Conservation (phyloP, 2,888 invertebrate species). For the Hoplodrina ambigua region DNA sequence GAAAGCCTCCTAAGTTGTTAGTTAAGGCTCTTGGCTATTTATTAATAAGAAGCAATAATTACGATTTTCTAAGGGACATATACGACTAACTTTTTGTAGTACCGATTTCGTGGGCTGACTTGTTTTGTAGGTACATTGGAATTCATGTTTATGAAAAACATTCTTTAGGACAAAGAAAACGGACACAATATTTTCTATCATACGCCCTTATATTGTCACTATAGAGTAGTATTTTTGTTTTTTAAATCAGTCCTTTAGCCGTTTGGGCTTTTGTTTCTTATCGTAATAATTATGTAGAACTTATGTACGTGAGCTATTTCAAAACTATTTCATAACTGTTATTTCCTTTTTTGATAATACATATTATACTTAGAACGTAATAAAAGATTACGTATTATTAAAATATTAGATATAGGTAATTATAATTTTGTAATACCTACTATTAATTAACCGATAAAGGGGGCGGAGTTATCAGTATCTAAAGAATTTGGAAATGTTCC, state of each 20-base stretch:
- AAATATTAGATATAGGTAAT: slow-evolving; percentile 19
- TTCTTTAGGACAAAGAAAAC: no score
- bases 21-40: no score
- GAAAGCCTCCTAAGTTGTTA: no score
- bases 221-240: no score
- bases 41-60: no score
- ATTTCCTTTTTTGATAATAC: slow-evolving; percentile 26
- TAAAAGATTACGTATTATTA: slow-evolving; percentile 10
- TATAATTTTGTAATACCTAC: slow-evolving; percentile 9
- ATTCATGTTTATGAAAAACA: no score
- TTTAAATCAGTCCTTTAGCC: neutral
- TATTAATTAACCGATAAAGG: slow-evolving; percentile 3
- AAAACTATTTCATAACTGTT: slow-evolving; percentile 7
- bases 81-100: no score
- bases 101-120: no score
- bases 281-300: neutral
- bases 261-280: neutral
- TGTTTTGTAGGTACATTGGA: no score
- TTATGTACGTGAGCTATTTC: neutral
- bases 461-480: slow-evolving; percentile 4
- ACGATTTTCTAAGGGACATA: no score
- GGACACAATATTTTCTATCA: no score
- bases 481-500: neutral
- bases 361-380: neutral
- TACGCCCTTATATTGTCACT: no score